These are phyloP conservation scores for Sebastes iracundus DNA, from an alignment of 2,797 vertebrate species.

Conservation along the genomic window DNA sequence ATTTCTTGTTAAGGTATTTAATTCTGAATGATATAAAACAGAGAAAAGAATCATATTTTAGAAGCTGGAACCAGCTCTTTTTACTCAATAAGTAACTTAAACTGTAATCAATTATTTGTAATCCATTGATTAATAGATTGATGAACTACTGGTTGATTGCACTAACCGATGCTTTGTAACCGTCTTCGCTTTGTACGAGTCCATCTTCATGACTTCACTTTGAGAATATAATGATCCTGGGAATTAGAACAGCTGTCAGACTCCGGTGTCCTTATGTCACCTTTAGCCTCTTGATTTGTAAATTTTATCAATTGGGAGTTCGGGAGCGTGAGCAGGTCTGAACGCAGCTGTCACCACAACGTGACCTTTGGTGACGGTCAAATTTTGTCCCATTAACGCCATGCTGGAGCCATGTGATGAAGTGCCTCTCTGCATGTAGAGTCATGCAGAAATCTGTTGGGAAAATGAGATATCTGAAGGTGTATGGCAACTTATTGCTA, in stretches of 20 bases:
- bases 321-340: not conserved
- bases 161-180: not conserved
- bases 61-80: not conserved
- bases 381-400: slow-evolving; percentile 24
- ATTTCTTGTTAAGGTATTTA: not conserved
- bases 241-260: not conserved
- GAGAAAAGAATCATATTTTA: not conserved
- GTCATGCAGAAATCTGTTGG: not conserved
- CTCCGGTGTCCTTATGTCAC: not conserved
- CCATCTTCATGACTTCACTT: not conserved
- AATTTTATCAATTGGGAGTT: slow-evolving; percentile 22
- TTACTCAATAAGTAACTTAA: not conserved
- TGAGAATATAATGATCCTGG: not conserved
- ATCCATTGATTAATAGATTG: not conserved
- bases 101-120: not conserved
- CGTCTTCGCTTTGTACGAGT: not conserved
- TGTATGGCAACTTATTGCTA: not conserved
- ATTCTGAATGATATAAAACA: not conserved
- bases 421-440: not conserved
- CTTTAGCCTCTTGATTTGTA: not conserved
- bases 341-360: slow-evolving; percentile 17
- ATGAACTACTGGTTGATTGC: not conserved
- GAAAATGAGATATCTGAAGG: not conserved
- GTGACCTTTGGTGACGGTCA: not conserved
- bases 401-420: not conserved